A percentile compares a stretch with the other conserved stretches of the same genome.
phyloP scores from a whole-genome alignment of 53 echinoderm and acorn worm species.

The Actinopyga echinites region DNA sequence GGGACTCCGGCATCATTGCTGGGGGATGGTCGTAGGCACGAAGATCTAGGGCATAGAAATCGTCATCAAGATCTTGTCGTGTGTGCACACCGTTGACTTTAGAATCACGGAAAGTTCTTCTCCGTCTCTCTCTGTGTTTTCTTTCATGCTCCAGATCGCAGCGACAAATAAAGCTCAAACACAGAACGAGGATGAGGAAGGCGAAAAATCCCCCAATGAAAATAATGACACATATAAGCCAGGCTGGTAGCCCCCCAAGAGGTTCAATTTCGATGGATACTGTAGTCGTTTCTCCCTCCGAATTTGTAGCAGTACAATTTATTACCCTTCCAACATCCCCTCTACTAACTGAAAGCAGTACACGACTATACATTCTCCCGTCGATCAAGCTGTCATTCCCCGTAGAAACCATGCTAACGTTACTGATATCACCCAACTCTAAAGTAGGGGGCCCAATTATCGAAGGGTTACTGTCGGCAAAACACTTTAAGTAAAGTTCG shows the following conservation, averaged over 20 bases:
- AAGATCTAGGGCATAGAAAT: background rate
- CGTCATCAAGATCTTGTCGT: background rate
- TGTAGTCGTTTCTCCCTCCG: background rate
- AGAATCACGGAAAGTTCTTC: slow-evolving; percentile 5
- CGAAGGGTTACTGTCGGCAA: slow-evolving; percentile 11
- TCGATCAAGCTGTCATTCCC: background rate
- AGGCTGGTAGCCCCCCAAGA: slow-evolving; percentile 42
- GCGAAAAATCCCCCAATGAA: slow-evolving; percentile 28
- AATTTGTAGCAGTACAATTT: slow-evolving; percentile 23
- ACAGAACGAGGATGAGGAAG: slow-evolving; percentile 40
- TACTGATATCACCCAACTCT: background rate
- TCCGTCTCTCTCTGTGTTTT: slow-evolving; percentile 1
- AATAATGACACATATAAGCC: slow-evolving; percentile 61
- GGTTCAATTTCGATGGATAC: slow-evolving; percentile 30
- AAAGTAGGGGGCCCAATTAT: background rate
- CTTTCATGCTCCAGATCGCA: slow-evolving; percentile 25
- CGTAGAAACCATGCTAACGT: background rate
- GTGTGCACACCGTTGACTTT: background rate
- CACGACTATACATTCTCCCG: background rate
- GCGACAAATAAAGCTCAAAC: background rate
- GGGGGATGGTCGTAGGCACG: slow-evolving; percentile 12
- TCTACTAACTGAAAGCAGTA: background rate
- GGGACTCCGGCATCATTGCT: slow-evolving; percentile 22
- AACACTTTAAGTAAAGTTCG: background rate
- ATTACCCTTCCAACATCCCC: background rate